Conservation (phyloP, 1,140 invertebrate species). For the Wasmannia auropunctata region DNA sequence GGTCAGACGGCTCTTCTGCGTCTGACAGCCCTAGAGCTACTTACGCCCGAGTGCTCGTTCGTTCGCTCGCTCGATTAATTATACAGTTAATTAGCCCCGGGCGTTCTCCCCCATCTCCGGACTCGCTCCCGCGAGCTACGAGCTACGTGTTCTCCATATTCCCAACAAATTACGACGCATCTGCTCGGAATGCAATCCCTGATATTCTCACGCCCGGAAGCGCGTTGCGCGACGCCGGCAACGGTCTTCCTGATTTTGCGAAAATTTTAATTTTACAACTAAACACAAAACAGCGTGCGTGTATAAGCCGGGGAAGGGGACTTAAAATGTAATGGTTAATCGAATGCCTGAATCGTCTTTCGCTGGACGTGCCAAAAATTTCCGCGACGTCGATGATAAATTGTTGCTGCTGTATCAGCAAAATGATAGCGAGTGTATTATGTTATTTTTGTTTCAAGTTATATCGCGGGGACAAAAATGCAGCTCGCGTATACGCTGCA, state of each 20-base stretch:
- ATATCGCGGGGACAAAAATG: neutral
- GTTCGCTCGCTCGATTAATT: constrained; percentile 75
- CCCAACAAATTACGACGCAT: constrained; percentile 55
- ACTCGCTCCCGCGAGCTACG: constrained; percentile 34
- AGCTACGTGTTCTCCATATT: constrained; percentile 52
- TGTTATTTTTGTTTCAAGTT: constrained; percentile 9
- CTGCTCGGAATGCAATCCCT: constrained; percentile 43
- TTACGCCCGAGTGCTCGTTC: constrained; percentile 72
- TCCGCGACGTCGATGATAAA: neutral
- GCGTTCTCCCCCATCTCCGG: constrained; percentile 42
- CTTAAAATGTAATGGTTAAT: neutral
- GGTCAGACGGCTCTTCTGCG: constrained; percentile 73
- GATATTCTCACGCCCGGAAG: constrained; percentile 8
- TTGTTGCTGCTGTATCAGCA: neutral
- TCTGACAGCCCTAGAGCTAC: constrained; percentile 69
- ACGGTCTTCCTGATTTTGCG: neutral
- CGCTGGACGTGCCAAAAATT: neutral
- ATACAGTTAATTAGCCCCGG: constrained; percentile 74
- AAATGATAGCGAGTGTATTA: neutral
- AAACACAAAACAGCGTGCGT: neutral
- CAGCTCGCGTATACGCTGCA: constrained; percentile 1
- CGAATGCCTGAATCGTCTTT: neutral
- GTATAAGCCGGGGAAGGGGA: neutral
- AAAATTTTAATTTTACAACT: neutral
- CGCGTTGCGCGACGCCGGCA: neutral